phyloP scores from a whole-genome alignment of 2,888 invertebrate genomes.

The Priocnemis perturbator region DNA sequence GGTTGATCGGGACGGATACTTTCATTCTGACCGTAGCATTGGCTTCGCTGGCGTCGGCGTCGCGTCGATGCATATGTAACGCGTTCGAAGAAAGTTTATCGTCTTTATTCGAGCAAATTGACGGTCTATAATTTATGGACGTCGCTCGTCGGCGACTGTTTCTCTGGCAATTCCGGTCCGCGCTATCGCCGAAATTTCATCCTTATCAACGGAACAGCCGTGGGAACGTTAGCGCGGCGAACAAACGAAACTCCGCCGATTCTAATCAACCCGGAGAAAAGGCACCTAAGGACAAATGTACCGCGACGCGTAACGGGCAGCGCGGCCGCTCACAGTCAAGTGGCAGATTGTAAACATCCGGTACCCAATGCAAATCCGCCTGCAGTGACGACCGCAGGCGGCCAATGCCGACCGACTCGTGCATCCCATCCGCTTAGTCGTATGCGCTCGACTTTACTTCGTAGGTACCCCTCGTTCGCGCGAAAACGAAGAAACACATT shows the following conservation, averaged over 20 bases:
- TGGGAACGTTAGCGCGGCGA: background rate
- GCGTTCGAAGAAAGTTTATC: no score
- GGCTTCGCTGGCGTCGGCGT: no score
- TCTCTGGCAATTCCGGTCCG: background rate
- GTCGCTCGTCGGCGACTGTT: no score
- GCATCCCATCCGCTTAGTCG: constrained; percentile 9
- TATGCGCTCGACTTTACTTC: constrained; percentile 24
- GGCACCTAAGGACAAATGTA: constrained; percentile 30
- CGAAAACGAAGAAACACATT: no score
- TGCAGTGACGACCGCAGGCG: constrained; percentile 48
- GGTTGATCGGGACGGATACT: no score
- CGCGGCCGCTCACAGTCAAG: constrained; percentile 59
- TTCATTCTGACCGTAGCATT: no score
- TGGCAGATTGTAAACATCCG: constrained; percentile 72
- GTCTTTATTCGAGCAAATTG: no score
- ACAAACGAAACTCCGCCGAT: constrained; percentile 18
- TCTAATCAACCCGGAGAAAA: constrained; percentile 28
- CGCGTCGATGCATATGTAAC: no score
- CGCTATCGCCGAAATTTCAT: background rate
- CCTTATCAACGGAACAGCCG: no score
- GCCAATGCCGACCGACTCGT: constrained; percentile 13
- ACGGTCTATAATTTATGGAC: no score
- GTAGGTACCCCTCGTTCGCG: background rate
- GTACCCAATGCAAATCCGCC: constrained; percentile 62
- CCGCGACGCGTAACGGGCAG: constrained; percentile 43